These are phyloP conservation scores for Argentina silus DNA, from an alignment of 2,797 vertebrate genomes.

Conservation along the genomic window DNA sequence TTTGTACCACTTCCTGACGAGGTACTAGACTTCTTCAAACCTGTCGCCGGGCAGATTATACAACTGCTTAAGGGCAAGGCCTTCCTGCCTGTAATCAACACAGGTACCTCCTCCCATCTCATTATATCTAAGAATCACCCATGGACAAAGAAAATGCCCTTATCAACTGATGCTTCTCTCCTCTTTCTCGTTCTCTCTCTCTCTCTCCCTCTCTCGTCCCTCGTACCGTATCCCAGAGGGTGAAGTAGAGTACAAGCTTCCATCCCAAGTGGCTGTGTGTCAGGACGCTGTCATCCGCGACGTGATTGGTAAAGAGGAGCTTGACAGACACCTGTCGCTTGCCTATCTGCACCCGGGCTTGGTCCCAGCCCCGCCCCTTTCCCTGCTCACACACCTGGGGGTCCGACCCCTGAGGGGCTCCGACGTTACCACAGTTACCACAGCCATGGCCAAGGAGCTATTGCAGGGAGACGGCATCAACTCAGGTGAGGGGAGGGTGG, in stretches of 20 bases:
- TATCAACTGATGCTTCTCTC: neutral
- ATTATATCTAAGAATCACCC: neutral
- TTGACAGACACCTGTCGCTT: conserved; percentile 76
- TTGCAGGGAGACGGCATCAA: conserved; percentile 52
- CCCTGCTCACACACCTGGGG: conserved; percentile 77
- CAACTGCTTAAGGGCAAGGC: conserved; percentile 80
- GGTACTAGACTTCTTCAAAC: conserved; percentile 83
- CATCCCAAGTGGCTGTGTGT: conserved; percentile 81
- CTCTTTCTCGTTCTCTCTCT: neutral
- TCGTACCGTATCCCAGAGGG: conserved; percentile 57
- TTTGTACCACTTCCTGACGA: conserved; percentile 81
- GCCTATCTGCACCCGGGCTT: conserved; percentile 79
- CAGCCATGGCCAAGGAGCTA: conserved; percentile 78
- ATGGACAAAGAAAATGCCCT: no score
- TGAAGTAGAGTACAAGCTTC: conserved; percentile 74
- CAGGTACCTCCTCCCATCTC: conserved; percentile 52
- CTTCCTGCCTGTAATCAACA: conserved; percentile 73
- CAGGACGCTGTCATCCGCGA: conserved; percentile 78
- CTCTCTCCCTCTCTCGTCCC: neutral
- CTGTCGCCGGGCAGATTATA: conserved; percentile 81
- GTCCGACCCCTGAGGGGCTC: conserved; percentile 73
- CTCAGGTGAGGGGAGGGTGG: conserved; percentile 62
- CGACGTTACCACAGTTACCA: conserved; percentile 79
- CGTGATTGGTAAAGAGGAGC: conserved; percentile 75
- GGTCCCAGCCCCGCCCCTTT: conserved; percentile 62